A percentile compares a stretch with the other conserved stretches of the same genome.
These are phyloP conservation scores for Agrochola circellaris DNA, from an alignment of 2,888 invertebrate genomes.

Conservation along the genomic window DNA sequence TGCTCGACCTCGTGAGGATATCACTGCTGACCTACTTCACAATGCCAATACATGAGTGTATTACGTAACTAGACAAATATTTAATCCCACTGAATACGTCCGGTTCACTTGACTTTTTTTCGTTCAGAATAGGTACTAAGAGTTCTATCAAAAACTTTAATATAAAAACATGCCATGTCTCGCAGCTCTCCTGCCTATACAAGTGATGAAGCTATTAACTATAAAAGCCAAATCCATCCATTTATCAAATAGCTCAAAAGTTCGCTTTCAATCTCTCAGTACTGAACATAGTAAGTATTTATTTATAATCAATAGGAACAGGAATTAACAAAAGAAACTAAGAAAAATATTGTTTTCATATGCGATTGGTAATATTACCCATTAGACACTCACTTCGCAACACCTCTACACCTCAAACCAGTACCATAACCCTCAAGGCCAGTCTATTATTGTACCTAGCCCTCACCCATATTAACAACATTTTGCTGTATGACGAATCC, in stretches of 20 bases:
- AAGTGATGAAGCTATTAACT: neutral
- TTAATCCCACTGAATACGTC: neutral
- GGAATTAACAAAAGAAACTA: neutral
- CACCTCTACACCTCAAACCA: too few species aligned
- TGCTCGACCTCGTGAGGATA: slow-evolving; percentile 30
- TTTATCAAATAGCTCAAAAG: neutral
- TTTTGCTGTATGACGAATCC: too few species aligned
- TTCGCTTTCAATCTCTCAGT: neutral
- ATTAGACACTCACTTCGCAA: too few species aligned
- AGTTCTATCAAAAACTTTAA: neutral
- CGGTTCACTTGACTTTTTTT: neutral
- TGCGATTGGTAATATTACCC: slow-evolving; percentile 1
- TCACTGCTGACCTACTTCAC: slow-evolving; percentile 43
- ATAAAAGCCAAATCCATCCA: neutral
- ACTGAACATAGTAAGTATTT: neutral
- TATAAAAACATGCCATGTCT: neutral
- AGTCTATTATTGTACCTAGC: too few species aligned
- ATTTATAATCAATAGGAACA: neutral
- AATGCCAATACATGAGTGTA: slow-evolving; percentile 31
- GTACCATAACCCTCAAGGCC: too few species aligned
- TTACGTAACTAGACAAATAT: slow-evolving; percentile 7
- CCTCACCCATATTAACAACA: too few species aligned
- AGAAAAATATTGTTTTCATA: too few species aligned
- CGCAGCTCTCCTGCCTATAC: neutral
- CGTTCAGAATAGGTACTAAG: neutral